Evolutionary conservation across 1,140 invertebrate species (phyloP).

Genomic region (Drosophila miranda): DNA sequence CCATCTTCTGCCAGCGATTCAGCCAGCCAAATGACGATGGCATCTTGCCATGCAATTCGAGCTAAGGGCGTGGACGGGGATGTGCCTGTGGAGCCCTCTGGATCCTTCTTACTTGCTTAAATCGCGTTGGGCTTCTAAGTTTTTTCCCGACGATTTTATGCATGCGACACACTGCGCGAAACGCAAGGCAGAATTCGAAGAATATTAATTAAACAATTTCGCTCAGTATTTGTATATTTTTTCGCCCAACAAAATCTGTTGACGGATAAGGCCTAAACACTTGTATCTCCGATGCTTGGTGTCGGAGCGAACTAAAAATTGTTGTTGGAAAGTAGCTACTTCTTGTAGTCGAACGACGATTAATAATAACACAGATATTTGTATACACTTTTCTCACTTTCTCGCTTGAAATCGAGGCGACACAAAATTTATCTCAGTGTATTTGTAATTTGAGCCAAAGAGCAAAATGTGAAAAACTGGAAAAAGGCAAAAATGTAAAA

Average conservation of each 20-base stretch:
- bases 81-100: slow-evolving; percentile 36
- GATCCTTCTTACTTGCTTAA: slow-evolving; percentile 41
- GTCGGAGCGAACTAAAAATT: background rate
- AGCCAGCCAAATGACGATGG: slow-evolving; percentile 67
- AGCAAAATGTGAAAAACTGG: slow-evolving; percentile 71
- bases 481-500: slow-evolving; percentile 64
- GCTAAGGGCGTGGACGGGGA: slow-evolving; percentile 55
- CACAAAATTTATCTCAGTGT: slow-evolving; percentile 43
- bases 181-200: background rate
- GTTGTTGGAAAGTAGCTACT: too few species aligned
- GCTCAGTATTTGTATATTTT: too few species aligned
- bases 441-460: slow-evolving; percentile 66
- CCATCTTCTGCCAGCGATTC: slow-evolving; percentile 51
- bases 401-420: too few species aligned
- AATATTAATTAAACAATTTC: too few species aligned
- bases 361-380: too few species aligned
- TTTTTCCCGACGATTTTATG: slow-evolving; percentile 65
- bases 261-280: background rate
- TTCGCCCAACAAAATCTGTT: too few species aligned
- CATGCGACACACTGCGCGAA: slow-evolving; percentile 46
- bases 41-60: slow-evolving; percentile 73
- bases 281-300: too few species aligned
- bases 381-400: background rate
- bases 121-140: slow-evolving; percentile 61
- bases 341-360: too few species aligned